Evolutionary conservation across 2,888 invertebrate genomes (phyloP), one percentile per base, ranked within the genome.

Genomic region (Agrochola circellaris): DNA sequence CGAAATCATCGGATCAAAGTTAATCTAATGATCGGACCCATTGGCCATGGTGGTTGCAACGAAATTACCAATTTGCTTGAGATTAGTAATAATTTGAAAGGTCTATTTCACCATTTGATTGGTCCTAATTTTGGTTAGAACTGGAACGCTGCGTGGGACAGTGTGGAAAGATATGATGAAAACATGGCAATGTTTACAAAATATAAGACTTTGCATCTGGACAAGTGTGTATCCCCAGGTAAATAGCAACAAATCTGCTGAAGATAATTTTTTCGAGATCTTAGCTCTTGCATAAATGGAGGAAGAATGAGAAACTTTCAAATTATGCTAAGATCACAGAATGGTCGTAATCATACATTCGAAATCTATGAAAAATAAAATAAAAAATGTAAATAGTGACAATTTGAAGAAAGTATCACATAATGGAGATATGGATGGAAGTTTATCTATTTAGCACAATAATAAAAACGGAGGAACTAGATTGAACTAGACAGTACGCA

Each of bases 11-110:
- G 34, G 64, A 72, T 72, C 72, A 66, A 61, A 76, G 66, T 77
- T 86, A 82, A 89, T 89, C 79, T 75, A 86, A 87, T 88, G 80
- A 87, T 42, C 23, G 77, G 45, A 67, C 60, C 45, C 75, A 83
- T 86, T 84, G 80, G 77, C 38, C 73, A 82, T 79, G 81, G 79
- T 54, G 38, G 82, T 84, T 84, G 71, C 79, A 60, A 87, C 62
- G 58, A 70, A 82, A 82, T 81, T 84, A 77, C 60, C 79, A 87
- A 88, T 84, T 76, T 26, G 71, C 66, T 62, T 62, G 42, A 74
- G 74, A 77, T 81, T 81, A 73, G 76, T 71, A 77, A 77, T 81
- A 23, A 79, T 79, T 82, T 20, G 58, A 73, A 82, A 75, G 73
- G 58, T 77, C 48, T 72, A 66, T 81, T 87, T 77, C 83, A 65